These are phyloP conservation scores for Prunella fulvescens DNA, from an alignment of 2,113 vertebrate genomes.

Conservation along the genomic window DNA sequence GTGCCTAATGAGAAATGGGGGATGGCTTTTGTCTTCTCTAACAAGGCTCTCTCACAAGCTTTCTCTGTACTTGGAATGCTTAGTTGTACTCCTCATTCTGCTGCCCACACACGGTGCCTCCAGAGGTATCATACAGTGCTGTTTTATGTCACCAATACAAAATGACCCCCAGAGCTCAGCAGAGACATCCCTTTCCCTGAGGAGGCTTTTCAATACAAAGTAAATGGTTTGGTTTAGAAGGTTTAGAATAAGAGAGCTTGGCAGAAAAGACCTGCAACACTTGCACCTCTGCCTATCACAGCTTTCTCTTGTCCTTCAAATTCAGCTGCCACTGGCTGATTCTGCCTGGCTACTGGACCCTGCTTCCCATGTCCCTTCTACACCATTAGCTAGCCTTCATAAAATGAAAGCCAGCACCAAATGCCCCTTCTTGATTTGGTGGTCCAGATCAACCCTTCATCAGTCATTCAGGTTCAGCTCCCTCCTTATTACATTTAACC, in stretches of 20 bases:
- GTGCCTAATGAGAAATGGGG: neutral
- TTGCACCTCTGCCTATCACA: neutral
- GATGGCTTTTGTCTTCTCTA: neutral
- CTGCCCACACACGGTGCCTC: neutral
- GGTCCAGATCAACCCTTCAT: neutral
- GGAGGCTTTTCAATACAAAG: neutral
- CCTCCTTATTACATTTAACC: neutral
- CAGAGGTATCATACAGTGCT: neutral
- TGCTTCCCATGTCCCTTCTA: neutral
- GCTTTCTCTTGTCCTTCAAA: neutral
- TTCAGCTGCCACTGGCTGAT: neutral
- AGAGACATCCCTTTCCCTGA: neutral
- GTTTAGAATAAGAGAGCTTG: neutral
- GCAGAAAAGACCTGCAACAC: neutral
- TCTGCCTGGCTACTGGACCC: neutral
- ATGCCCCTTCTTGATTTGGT: neutral
- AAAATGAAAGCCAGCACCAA: neutral
- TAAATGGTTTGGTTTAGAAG: fast-evolving
- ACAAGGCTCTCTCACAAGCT: neutral
- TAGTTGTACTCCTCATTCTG: neutral
- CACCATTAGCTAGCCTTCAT: neutral
- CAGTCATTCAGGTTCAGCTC: neutral
- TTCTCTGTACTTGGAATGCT: neutral
- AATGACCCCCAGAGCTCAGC: neutral
- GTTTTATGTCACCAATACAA: neutral